A percentile compares a stretch with the other conserved stretches of the same genome.
These are phyloP conservation scores for Apogon hyalosoma DNA, from an alignment of 2,797 vertebrate species.

Conservation along the genomic window DNA sequence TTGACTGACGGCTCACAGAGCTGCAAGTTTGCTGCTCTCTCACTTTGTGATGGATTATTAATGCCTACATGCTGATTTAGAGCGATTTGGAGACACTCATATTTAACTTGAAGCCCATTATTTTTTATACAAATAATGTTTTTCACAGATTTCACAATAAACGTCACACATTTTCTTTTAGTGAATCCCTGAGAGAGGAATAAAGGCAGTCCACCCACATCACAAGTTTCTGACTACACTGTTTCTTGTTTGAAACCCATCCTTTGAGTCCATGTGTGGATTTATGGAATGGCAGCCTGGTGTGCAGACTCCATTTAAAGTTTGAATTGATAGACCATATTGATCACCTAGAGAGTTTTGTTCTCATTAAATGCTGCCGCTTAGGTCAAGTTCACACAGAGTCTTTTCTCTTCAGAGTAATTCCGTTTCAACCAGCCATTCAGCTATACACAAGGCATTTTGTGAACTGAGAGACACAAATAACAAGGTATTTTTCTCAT, in stretches of 20 bases:
- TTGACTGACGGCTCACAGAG: slow-evolving; percentile 60
- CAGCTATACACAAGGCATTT: slow-evolving; percentile 58
- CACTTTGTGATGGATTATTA: slow-evolving; percentile 33
- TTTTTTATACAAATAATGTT: slow-evolving; percentile 12
- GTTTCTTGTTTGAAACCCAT: slow-evolving; percentile 46
- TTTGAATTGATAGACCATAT: slow-evolving; percentile 75
- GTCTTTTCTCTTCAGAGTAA: slow-evolving; percentile 53
- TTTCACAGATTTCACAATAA: slow-evolving; percentile 19
- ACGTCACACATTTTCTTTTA: slow-evolving; percentile 13
- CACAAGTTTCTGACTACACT: slow-evolving; percentile 23
- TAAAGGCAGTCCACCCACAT: slow-evolving; percentile 28
- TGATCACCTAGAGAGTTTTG: slow-evolving; percentile 76
- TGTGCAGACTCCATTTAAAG: slow-evolving; percentile 73
- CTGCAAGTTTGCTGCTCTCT: slow-evolving; percentile 25
- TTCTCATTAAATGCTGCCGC: slow-evolving; percentile 75
- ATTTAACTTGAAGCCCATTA: slow-evolving; percentile 22
- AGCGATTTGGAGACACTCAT: slow-evolving; percentile 16
- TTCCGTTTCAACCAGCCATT: slow-evolving; percentile 51
- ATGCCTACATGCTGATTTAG: slow-evolving; percentile 23
- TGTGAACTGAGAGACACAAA: slow-evolving; percentile 55
- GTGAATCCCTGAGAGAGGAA: slow-evolving; percentile 6
- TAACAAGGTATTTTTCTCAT: slow-evolving; percentile 55
- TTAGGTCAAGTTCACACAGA: slow-evolving; percentile 73
- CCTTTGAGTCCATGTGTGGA: slow-evolving; percentile 61
- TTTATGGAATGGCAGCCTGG: slow-evolving; percentile 57